Evolutionary conservation across 1,140 invertebrate species (phyloP), one percentile per base, ranked within the genome.

Genomic region (Drosophila kikkawai): DNA sequence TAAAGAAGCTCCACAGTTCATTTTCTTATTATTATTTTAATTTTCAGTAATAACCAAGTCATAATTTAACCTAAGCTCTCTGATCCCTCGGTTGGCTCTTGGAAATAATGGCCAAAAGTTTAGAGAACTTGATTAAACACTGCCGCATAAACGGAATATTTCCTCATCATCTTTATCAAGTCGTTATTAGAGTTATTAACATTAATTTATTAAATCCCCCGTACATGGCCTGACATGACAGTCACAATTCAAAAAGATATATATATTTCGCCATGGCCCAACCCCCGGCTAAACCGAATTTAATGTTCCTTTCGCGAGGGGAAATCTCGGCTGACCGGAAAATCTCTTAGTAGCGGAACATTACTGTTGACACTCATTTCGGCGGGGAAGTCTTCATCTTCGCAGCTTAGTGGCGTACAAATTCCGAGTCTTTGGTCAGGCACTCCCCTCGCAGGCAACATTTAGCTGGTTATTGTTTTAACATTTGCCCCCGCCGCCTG

Each of bases 391-490:
- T 66, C 76, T 79, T 65, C 76, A 79, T 79, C 76, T 64, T 67
- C 47, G 64, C 79, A 75, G 77, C 79, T 80, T 80, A 80, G 70
- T 47, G 60, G 68, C 61, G 68, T 37, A 81, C 82, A 85, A 85
- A 85, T 85, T 84, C 82, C 36, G 59, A 66, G 65, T 66, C 69
- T 56, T 77, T 70, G 68, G 73, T 48, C 65, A 74, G 75, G 68
- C 80, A 79, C 58, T 63, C 80, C 67, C 53, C 59, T 74, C 76
- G 61, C 44, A 60, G 75, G 44, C 68, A 78, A 78, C 81, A 90
- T 90, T 90, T 90, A 85, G 82, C 81, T 70, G 81, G 85, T 90
- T 90, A 90, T 90, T 90, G 85, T 90, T 90, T 90, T 90, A 90
- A 90, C 85, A 90, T 90, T 90, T 91, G 71, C 75, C 71, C 66